Base-by-base conservation (phyloP, 2,888 invertebrate genomes). In the Pseudococcus longispinus region DNA sequence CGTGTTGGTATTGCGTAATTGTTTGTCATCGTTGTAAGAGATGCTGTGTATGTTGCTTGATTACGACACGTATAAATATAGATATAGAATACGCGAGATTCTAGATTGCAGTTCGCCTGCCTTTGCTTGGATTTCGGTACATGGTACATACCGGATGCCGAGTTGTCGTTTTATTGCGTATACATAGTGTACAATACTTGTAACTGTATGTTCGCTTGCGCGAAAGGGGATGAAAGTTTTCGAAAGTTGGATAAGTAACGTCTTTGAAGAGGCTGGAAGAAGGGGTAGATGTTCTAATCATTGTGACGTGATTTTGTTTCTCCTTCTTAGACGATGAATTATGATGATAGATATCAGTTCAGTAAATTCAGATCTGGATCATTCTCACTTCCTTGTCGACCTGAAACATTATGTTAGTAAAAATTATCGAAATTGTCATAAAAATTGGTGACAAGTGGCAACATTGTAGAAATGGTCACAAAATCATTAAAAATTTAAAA, bases 1-100 rank as follows among this genome's bases (percentile, higher is more conserved):
- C 65, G 65, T 65, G 65, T 65, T 26, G 65, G 65, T 65, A 65
- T 65, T 65, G 65, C 65, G 65, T 65, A 65, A 65, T 65, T 65
- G 65, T 65, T 65, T 65, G 65, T 65, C 51, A 51, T 51, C 51
- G 18, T n/a, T 51, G 51, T 51, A 65, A 6, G 4, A 65, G 23
- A 26, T 26, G 23, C 26, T 26, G 65, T 23, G 26, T 65, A 26
- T 65, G 9, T 65, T 65, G 4, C 26, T 65, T 65, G 65, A 65
- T 65, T 65, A 65, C 65, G 26, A 65, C 26, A 65, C 65, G 65
- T 65, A 60, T 60, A n/a, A n/a, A n/a, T 51, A 51, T 51, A 51
- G 51, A 51, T 51, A 51, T 51, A 51, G 51, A 51, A 51, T 51
- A 51, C 51, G 15, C 1, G 51, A 13, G 51, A 13, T 51, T 51